Conservation (phyloP, 2,113 vertebrate species). For the Nibea albiflora region DNA sequence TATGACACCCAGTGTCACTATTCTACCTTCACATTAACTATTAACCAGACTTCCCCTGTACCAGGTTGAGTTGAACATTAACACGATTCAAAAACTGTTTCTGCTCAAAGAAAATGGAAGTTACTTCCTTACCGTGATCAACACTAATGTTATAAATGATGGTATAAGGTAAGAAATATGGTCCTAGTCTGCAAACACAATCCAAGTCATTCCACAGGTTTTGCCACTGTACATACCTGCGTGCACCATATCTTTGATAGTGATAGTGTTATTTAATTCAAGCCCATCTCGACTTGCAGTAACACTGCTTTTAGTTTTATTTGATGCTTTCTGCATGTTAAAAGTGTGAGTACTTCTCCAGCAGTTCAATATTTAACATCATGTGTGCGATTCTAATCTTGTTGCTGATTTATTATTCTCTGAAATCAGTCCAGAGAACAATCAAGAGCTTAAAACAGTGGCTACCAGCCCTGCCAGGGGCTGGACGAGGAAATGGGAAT, state of each 20-base stretch:
- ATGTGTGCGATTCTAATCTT: neutral
- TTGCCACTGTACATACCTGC: no score
- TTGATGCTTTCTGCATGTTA: neutral
- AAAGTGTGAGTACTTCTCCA: neutral
- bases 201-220: neutral
- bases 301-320: neutral
- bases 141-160: neutral
- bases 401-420: neutral
- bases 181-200: neutral
- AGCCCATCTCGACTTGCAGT: neutral
- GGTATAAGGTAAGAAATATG: neutral
- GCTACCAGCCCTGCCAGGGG: neutral
- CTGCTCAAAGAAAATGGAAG: neutral
- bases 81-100: neutral
- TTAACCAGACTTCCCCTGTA: neutral
- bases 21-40: neutral
- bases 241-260: neutral
- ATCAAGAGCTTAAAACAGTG: neutral
- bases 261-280: neutral
- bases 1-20: neutral
- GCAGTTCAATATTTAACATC: neutral
- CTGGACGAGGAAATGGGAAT: slow-evolving; percentile 1
- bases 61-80: neutral
- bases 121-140: no score
- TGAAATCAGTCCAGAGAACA: neutral